Evolutionary conservation across 92 coral and sea anemone genomes (phyloP).

Genomic region (Paragorgia papillata): DNA sequence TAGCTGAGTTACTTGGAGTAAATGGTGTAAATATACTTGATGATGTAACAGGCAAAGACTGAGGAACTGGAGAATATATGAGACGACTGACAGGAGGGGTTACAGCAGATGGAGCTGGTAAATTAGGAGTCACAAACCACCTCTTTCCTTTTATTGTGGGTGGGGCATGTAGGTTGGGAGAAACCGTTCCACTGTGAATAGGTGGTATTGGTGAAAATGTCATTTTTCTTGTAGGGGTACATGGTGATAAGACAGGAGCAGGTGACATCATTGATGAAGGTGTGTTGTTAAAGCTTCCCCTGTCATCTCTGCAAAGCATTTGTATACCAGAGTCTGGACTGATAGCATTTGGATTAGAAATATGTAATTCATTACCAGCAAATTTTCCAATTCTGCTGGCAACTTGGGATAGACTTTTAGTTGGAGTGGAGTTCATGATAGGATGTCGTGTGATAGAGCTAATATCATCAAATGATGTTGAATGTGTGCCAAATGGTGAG

Average conservation of each 20-base stretch:
- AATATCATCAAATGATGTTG: constrained; percentile 60
- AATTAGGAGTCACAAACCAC: constrained; percentile 65
- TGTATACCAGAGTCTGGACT: constrained; percentile 99
- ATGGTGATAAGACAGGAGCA: constrained; percentile 82
- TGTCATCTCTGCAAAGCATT: constrained; percentile 71
- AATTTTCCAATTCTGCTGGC: constrained; percentile 73
- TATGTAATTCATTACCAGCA: constrained; percentile 72
- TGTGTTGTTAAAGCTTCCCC: constrained; percentile 70
- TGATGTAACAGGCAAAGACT: constrained; percentile 86
- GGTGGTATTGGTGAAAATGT: constrained; percentile 96
- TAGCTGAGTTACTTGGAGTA: constrained; percentile 60
- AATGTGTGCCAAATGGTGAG: constrained; percentile 67
- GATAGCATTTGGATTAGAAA: constrained; percentile 71
- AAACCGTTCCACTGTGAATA: constrained; percentile 64
- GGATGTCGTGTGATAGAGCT: constrained; percentile 66
- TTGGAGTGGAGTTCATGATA: constrained; percentile 68
- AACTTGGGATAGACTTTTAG: constrained; percentile 37
- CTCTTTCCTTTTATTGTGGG: constrained; percentile 91
- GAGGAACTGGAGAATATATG: constrained; percentile 92
- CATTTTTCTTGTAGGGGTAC: constrained; percentile 86
- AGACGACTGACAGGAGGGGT: constrained; percentile 91
- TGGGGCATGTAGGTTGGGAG: constrained; percentile 87
- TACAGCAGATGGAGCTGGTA: constrained; percentile 92
- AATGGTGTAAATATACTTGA: constrained; percentile 89
- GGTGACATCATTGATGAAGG: constrained; percentile 88